Evolutionary conservation across 2,797 vertebrate species (phyloP).

Genomic region (Neopelma chrysocephalum): DNA sequence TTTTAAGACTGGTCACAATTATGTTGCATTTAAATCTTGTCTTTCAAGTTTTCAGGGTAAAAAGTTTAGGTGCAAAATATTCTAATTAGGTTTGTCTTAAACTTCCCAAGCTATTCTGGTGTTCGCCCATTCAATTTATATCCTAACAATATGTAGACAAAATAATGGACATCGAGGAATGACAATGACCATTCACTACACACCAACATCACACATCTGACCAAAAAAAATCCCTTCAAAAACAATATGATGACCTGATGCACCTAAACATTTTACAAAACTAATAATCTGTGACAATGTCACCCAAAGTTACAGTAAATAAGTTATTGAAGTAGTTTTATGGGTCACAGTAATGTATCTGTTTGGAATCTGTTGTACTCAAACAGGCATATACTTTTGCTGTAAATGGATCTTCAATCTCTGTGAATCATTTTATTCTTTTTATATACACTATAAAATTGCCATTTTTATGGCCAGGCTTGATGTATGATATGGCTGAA

Average conservation of each 20-base stretch:
- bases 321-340: conserved; percentile 13
- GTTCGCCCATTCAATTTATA: neutral
- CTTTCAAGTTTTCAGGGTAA: neutral
- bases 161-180: neutral
- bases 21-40: neutral
- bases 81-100: neutral
- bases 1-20: neutral
- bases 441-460: conserved; percentile 43
- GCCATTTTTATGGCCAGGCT: conserved; percentile 27
- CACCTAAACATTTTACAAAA: neutral
- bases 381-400: neutral
- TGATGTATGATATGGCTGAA: conserved; percentile 33
- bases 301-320: conserved; percentile 19
- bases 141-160: neutral
- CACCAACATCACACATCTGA: neutral
- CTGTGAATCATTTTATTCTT: conserved; percentile 38
- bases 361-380: neutral
- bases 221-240: neutral
- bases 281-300: neutral
- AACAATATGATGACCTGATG: neutral
- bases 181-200: neutral
- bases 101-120: neutral
- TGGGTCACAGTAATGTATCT: neutral
- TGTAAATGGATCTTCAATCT: conserved; percentile 16
- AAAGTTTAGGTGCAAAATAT: neutral